phyloP scores from a whole-genome alignment of 2,888 invertebrate species.

The Acrobasis repandana region DNA sequence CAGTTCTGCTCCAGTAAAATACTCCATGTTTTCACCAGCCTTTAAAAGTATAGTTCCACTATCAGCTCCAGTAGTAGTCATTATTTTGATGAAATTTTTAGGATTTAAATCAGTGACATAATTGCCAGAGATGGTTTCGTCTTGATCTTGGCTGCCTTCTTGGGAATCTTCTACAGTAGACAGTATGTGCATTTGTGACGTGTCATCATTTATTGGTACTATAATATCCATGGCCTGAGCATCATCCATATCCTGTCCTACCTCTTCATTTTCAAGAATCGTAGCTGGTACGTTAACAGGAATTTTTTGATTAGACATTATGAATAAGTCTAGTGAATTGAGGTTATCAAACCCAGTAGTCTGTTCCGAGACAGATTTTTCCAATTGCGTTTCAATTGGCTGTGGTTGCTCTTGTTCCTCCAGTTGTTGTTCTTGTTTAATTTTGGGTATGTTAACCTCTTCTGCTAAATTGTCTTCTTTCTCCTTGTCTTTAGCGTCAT shows the following conservation, averaged over 20 bases:
- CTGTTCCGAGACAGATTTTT: slow-evolving; percentile 6
- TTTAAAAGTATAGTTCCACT: slow-evolving; percentile 67
- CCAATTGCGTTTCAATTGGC: slow-evolving; percentile 26
- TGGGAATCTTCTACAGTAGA: slow-evolving; percentile 38
- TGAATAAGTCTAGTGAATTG: slow-evolving; percentile 57
- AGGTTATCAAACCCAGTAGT: slow-evolving; percentile 31
- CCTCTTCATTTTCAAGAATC: slow-evolving; percentile 73
- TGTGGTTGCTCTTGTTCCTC: slow-evolving; percentile 29
- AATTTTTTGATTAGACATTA: slow-evolving; percentile 62
- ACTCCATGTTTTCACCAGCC: slow-evolving; percentile 58
- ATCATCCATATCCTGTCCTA: slow-evolving; percentile 54
- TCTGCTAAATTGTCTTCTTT: slow-evolving; percentile 34
- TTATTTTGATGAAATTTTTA: slow-evolving; percentile 66
- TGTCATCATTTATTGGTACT: slow-evolving; percentile 42
- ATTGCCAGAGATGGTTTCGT: slow-evolving; percentile 40
- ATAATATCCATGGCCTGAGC: slow-evolving; percentile 54
- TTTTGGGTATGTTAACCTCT: slow-evolving; percentile 20
- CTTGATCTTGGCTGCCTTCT: slow-evolving; percentile 35
- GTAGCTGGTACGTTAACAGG: slow-evolving; percentile 71
- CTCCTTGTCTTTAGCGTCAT: slow-evolving; percentile 54
- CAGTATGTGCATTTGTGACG: slow-evolving; percentile 43
- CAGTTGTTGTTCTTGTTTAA: slow-evolving; percentile 36
- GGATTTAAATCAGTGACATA: slow-evolving; percentile 36
- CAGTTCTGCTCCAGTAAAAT: slow-evolving; percentile 57
- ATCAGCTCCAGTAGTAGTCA: slow-evolving; percentile 57